Conservation (phyloP, 1,140 invertebrate genomes). For the Bicyclus anynana region DNA sequence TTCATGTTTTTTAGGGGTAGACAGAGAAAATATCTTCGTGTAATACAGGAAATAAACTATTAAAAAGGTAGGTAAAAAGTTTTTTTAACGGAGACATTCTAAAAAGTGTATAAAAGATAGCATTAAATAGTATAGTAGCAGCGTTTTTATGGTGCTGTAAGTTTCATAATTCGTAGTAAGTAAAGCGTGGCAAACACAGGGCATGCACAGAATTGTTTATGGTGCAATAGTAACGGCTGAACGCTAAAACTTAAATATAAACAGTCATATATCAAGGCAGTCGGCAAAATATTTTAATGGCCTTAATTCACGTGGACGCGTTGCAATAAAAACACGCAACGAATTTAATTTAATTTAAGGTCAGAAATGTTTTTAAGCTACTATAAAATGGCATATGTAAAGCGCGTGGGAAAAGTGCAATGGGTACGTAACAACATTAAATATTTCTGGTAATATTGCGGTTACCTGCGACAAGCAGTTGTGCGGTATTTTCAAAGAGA, state of each 20-base stretch:
- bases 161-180: too few relatives aligned
- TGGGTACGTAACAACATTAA: conserved; percentile 56
- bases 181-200: neutral
- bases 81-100: too few relatives aligned
- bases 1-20: too few relatives aligned
- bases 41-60: too few relatives aligned
- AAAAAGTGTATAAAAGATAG: too few relatives aligned
- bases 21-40: too few relatives aligned
- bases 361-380: conserved; percentile 49
- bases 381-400: conserved; percentile 49
- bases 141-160: too few relatives aligned
- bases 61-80: too few relatives aligned
- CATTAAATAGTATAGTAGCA: too few relatives aligned
- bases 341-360: conserved; percentile 54
- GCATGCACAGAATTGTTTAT: neutral
- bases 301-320: conserved; percentile 41
- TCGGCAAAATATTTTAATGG: conserved; percentile 43
- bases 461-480: conserved; percentile 62
- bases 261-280: conserved; percentile 28
- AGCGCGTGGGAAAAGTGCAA: conserved; percentile 46
- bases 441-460: conserved; percentile 68
- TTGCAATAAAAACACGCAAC: conserved; percentile 45
- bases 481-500: conserved; percentile 59
- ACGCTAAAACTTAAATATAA: conserved; percentile 22
- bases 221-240: neutral